A percentile compares a stretch with the other conserved stretches of the same genome.
These are phyloP conservation scores for Coluber constrictor DNA, from an alignment of 2,797 vertebrate genomes.

Conservation along the genomic window DNA sequence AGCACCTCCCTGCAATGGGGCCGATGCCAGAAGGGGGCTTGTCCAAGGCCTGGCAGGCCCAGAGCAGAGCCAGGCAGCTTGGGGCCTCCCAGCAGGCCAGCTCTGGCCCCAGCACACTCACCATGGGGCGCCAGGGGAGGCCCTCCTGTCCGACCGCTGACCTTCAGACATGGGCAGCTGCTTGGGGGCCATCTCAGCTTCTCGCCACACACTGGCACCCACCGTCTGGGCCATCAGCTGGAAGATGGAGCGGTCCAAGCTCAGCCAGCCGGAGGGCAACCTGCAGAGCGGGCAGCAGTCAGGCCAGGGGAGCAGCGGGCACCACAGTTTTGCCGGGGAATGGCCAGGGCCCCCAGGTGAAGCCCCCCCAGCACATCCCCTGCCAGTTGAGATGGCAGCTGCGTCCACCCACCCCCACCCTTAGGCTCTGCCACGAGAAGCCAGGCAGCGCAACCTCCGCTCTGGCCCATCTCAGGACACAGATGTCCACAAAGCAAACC, in stretches of 20 bases:
- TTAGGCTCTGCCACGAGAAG: not conserved
- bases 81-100: too few relatives aligned
- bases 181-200: slow-evolving; percentile 43
- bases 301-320: not conserved
- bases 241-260: slow-evolving; percentile 85
- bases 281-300: slow-evolving; percentile 61
- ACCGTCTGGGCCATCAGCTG: slow-evolving; percentile 86
- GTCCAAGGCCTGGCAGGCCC: not conserved
- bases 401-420: not conserved
- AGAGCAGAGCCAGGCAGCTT: not conserved
- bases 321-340: not conserved
- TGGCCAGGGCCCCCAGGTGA: not conserved
- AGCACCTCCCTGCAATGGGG: not conserved
- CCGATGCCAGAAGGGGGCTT: not conserved
- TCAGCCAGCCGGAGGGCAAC: slow-evolving; percentile 90
- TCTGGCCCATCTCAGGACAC: not conserved
- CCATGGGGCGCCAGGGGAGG: slow-evolving; percentile 54
- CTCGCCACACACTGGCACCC: slow-evolving; percentile 77
- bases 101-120: slow-evolving; percentile 41
- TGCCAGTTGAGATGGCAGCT: not conserved
- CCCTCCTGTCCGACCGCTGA: not conserved
- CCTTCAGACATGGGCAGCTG: not conserved
- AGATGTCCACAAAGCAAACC: not conserved
- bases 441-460: not conserved
- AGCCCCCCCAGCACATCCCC: not conserved